Evolutionary conservation across 2,113 vertebrate species (phyloP), one percentile per base, ranked within the genome.

Genomic region (Labeo catla): DNA sequence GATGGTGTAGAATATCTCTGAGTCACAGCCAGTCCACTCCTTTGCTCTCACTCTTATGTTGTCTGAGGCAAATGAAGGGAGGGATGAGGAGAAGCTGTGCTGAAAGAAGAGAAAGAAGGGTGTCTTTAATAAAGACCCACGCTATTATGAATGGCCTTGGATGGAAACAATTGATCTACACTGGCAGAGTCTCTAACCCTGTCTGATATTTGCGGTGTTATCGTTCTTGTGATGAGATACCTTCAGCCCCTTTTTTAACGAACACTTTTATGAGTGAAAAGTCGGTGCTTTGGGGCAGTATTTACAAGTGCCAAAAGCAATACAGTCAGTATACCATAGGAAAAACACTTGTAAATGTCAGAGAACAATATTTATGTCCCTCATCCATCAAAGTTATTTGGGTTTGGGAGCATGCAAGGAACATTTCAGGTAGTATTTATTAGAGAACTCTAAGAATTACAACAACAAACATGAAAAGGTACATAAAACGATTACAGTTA

Each of bases 341-440:
- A 77, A 85, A 77, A 86, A 65, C 9, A 52, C 52, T n/a, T 13
- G 19, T 57, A 80, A 83, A 87, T 74, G 77, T 83, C 86, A 83
- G 13, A 10, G 36, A 85, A 39, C 21, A 72, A 28, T 72, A 57
- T 83, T 65, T 87, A 85, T 68, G 52, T 43, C 65, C 50, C 15
- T 43, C 39, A 61, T 76, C 49, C 73, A 86, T 85, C 73, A 39
- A 81, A 65, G 61, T 78, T 43, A 86, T 65, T 74, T 79, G 78
- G 72, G 45, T 86, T 50, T 34, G 15, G 9, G 4, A 23, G 59
- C 28, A 11, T 36, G 59, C 63, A 74, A 39, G 59, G 28, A 86
- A 63, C 36, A 36, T 76, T 52, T 34, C 9, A 47, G 6, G n/a
- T 6, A 43, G 5, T 5, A 81, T 81, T 86, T 57, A 86, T 77